Evolutionary conservation across 2,113 vertebrate genomes (phyloP).

Genomic region (Lampris megalopsis): DNA sequence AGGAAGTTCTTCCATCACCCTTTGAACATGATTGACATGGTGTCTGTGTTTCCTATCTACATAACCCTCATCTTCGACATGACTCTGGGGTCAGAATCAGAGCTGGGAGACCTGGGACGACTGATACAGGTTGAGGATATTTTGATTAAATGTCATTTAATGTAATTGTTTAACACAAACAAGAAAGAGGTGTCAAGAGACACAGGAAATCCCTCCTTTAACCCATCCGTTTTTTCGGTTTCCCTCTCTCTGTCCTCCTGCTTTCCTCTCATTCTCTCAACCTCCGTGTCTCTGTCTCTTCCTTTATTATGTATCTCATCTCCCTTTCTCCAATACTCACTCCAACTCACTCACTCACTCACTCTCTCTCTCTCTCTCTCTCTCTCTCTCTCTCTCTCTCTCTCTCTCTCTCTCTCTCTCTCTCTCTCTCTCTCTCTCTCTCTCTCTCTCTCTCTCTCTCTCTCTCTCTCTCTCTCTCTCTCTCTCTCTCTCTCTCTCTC

Average conservation of each 20-base stretch:
- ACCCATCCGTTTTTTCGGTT: too few species aligned
- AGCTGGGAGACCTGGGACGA: constrained; percentile 90
- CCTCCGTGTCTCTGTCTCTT: too few species aligned
- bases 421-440: neutral
- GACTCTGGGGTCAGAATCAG: constrained; percentile 81
- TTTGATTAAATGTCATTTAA: neutral
- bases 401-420: neutral
- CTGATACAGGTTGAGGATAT: constrained; percentile 84
- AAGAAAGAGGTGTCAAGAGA: too few species aligned
- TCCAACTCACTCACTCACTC: too few species aligned
- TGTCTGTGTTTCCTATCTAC: constrained; percentile 94
- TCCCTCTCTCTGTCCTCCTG: too few species aligned
- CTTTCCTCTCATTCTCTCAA: too few species aligned
- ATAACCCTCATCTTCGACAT: constrained; percentile 89
- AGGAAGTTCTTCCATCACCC: constrained; percentile 94
- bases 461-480: neutral
- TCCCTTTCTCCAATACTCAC: too few species aligned
- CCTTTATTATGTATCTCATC: too few species aligned
- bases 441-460: neutral
- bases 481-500: neutral
- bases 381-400: too few species aligned
- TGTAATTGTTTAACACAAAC: too few species aligned
- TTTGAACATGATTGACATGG: constrained; percentile 94
- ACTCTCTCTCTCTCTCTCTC: too few species aligned
- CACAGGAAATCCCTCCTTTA: too few species aligned